Conservation (phyloP, 2,888 invertebrate genomes). For the Creontiades dilutus region DNA sequence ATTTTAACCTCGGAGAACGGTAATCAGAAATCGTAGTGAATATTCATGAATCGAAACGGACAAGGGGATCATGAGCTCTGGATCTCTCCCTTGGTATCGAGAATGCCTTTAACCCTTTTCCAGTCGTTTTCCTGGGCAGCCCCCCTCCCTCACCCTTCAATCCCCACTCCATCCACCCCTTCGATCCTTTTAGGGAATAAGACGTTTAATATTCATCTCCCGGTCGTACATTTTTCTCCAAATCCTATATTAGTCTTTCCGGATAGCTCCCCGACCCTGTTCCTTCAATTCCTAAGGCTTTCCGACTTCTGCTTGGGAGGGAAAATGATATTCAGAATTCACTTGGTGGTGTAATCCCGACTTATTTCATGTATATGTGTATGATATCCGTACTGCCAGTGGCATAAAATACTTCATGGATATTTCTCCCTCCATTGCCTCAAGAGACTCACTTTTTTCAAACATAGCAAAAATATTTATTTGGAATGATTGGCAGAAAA, state of each 20-base stretch:
- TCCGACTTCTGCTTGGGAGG: not conserved
- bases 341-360: not conserved
- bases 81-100: constrained; percentile 51
- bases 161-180: not conserved
- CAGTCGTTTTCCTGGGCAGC: constrained; percentile 2
- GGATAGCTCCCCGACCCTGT: constrained; percentile 33
- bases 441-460: too few species aligned
- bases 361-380: too few species aligned
- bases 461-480: too few species aligned
- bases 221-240: constrained; percentile 53
- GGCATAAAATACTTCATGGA: too few species aligned
- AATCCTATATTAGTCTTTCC: constrained; percentile 49
- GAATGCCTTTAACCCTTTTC: constrained; percentile 31
- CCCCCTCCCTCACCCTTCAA: not conserved
- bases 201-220: constrained; percentile 65
- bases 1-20: constrained; percentile 63
- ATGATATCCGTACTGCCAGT: too few species aligned
- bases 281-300: constrained; percentile 45
- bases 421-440: too few species aligned
- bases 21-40: constrained; percentile 67
- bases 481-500: too few species aligned
- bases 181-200: constrained; percentile 66
- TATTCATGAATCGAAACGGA: constrained; percentile 63
- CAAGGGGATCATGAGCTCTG: constrained; percentile 59
- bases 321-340: not conserved